Evolutionary conservation across 2,113 vertebrate genomes (phyloP).

Genomic region (Centropristis striata): DNA sequence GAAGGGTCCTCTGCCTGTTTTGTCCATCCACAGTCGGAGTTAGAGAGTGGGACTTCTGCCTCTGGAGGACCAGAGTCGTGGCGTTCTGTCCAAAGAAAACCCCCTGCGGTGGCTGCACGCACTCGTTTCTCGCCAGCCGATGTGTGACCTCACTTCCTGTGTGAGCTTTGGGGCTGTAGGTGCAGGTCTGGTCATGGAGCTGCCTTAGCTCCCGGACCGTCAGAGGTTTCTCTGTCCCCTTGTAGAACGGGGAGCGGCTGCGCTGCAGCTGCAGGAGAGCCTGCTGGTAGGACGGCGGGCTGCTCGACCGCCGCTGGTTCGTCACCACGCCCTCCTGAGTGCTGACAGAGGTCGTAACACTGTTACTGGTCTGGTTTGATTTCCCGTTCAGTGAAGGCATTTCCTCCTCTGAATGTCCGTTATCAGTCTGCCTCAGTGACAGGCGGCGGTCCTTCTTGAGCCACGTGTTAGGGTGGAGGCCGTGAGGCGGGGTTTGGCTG

Average conservation of each 20-base stretch:
- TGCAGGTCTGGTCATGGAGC: conserved; percentile 53
- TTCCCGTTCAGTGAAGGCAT: conserved; percentile 48
- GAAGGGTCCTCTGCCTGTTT: conserved; percentile 47
- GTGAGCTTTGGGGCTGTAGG: not conserved
- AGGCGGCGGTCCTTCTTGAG: conserved; percentile 85
- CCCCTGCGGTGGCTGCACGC: conserved; percentile 70
- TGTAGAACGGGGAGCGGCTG: conserved; percentile 73
- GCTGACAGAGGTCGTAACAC: not conserved
- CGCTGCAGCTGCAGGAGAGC: conserved; percentile 73
- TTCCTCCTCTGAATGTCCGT: conserved; percentile 55
- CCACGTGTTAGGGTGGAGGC: conserved; percentile 87
- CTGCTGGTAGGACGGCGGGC: conserved; percentile 79
- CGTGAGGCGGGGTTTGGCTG: conserved; percentile 71
- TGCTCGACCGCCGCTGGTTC: conserved; percentile 49
- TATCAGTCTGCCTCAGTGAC: conserved; percentile 82
- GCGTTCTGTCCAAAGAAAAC: conserved; percentile 82
- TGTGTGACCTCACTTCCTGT: conserved; percentile 41
- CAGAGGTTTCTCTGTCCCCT: conserved; percentile 62
- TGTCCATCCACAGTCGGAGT: conserved; percentile 34
- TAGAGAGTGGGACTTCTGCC: conserved; percentile 69
- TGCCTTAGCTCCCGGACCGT: conserved; percentile 71
- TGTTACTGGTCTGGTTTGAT: conserved; percentile 27
- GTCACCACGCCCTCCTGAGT: not conserved
- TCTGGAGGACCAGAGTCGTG: conserved; percentile 73
- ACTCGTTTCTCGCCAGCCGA: conserved; percentile 21